Evolutionary conservation across 2,113 vertebrate species (phyloP).

Genomic region (Pagrus major): DNA sequence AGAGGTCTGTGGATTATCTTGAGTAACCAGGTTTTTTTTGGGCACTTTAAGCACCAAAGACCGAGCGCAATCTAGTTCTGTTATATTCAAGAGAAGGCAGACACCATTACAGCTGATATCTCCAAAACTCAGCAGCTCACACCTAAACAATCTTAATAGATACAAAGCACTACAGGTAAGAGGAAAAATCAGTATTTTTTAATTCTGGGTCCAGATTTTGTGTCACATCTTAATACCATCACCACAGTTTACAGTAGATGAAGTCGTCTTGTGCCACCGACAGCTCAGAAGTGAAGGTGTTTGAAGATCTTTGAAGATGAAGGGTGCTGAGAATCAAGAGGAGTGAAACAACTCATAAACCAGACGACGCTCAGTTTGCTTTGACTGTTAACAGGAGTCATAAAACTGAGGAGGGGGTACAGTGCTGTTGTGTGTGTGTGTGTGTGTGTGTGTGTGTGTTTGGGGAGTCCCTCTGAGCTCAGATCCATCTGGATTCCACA

Average conservation of each 20-base stretch:
- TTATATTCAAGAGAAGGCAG: no score
- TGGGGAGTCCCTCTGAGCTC: slow-evolving; percentile 27
- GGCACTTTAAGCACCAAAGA: no score
- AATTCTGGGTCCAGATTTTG: no score
- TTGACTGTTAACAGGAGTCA: slow-evolving; percentile 44
- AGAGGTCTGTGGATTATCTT: no score
- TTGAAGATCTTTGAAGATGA: no score
- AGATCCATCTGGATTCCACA: slow-evolving; percentile 69
- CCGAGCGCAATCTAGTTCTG: no score
- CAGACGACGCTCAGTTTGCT: slow-evolving; percentile 38
- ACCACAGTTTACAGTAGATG: neutral
- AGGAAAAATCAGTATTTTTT: no score
- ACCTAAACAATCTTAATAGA: no score
- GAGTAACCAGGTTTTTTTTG: no score
- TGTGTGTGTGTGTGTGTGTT: slow-evolving; percentile 27
- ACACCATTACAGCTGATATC: no score
- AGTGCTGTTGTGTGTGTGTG: slow-evolving; percentile 8
- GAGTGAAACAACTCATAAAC: slow-evolving; percentile 31
- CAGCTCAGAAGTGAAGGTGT: neutral
- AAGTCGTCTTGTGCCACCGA: neutral
- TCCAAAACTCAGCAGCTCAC: no score
- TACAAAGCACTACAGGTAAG: no score
- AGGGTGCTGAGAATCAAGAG: neutral
- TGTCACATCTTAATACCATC: neutral
- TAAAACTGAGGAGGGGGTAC: slow-evolving; percentile 44